A percentile compares a stretch with the other conserved stretches of the same genome.
phyloP scores from a whole-genome alignment of 1,140 invertebrate genomes.

The Calosoma granatense region DNA sequence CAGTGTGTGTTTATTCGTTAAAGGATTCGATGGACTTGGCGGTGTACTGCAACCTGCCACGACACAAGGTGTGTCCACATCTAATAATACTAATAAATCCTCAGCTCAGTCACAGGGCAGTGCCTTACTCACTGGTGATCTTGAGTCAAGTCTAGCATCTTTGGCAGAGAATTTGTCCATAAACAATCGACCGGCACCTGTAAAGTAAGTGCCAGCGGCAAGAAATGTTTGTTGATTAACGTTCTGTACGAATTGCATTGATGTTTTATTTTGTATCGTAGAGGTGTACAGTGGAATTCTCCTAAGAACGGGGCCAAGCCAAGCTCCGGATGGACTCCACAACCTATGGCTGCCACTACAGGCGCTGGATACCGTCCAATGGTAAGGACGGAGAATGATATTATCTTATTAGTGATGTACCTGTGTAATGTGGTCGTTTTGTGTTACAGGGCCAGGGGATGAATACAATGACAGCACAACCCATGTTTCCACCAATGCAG shows the following conservation, averaged over 20 bases:
- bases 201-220: constrained; percentile 71
- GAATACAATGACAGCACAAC: constrained; percentile 16
- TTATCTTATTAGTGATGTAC: constrained; percentile 14
- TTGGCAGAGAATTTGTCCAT: constrained; percentile 87
- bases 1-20: not conserved
- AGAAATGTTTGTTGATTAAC: constrained; percentile 13
- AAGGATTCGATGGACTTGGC: constrained; percentile 57
- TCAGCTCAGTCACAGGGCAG: constrained; percentile 34
- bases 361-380: constrained; percentile 75
- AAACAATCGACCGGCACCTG: constrained; percentile 60
- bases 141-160: constrained; percentile 83
- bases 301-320: constrained; percentile 72
- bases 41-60: constrained; percentile 46
- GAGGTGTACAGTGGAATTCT: constrained; percentile 69
- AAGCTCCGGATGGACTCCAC: constrained; percentile 63
- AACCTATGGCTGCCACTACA: constrained; percentile 76
- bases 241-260: constrained; percentile 1
- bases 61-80: not conserved
- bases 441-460: constrained; percentile 15
- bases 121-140: constrained; percentile 76
- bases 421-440: not conserved
- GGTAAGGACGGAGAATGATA: constrained; percentile 35
- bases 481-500: constrained; percentile 19
- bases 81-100: constrained; percentile 32
- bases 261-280: constrained; percentile 19